Evolutionary conservation across 1,140 invertebrate genomes (phyloP).

Genomic region (Marisa cornuarietis): DNA sequence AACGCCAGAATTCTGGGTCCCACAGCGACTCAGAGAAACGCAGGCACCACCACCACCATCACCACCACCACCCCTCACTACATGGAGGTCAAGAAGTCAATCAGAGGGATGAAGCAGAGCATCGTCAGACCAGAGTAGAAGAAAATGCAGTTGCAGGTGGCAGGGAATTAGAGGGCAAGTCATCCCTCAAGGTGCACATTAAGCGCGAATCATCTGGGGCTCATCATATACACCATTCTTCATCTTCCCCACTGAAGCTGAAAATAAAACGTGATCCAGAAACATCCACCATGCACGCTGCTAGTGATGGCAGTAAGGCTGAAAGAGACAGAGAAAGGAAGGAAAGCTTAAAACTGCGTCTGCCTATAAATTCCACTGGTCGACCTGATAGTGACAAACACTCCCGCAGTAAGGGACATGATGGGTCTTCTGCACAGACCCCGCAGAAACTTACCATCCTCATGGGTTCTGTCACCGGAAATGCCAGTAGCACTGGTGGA

Average conservation of each 20-base stretch:
- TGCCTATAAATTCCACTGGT: background rate
- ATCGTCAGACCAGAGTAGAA: background rate
- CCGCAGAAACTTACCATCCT: background rate
- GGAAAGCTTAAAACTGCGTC: background rate
- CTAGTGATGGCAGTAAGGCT: background rate
- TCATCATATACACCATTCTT: constrained; percentile 1
- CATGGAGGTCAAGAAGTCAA: background rate
- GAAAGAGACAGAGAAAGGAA: background rate
- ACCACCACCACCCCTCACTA: background rate
- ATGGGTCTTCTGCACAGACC: background rate
- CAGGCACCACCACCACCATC: constrained; percentile 1
- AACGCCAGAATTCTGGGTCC: background rate
- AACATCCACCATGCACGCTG: background rate
- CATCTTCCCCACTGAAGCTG: background rate
- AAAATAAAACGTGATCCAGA: constrained; percentile 11
- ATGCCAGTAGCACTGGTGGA: background rate
- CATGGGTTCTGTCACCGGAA: background rate
- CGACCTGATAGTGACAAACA: background rate
- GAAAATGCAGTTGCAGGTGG: background rate
- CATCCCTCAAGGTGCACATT: background rate
- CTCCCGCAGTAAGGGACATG: background rate
- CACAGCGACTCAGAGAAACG: background rate
- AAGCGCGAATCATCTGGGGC: background rate
- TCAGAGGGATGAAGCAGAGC: background rate
- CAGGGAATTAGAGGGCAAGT: background rate